Percentiles rank a stretch among this genome's conserved stretches.
Conservation (phyloP, 1,140 invertebrate species). For the Macrotrachela quadricornifera region DNA sequence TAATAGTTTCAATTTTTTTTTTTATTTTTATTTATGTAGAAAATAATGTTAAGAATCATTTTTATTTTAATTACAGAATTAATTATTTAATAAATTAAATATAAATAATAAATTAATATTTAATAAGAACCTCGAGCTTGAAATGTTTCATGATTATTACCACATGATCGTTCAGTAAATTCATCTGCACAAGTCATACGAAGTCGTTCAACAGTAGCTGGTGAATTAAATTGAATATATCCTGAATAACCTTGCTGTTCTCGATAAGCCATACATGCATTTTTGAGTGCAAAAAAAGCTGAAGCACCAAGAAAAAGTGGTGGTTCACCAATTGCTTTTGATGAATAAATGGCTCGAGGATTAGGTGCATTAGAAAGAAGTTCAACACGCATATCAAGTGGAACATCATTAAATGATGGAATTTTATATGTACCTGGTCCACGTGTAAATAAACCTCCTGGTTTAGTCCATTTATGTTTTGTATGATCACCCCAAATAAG, state of each 20-base stretch:
- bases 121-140: no score
- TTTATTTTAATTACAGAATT: no score
- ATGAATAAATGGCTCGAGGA: constrained; percentile 83
- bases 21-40: no score
- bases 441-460: constrained; percentile 52
- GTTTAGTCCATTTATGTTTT: constrained; percentile 48
- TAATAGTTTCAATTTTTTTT: no score
- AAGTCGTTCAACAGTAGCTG: constrained; percentile 7
- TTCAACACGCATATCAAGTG: constrained; percentile 74
- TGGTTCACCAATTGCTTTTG: constrained; percentile 85
- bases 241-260: neutral
- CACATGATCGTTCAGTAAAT: no score
- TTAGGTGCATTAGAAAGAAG: no score
- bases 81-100: no score
- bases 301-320: constrained; percentile 67
- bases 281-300: constrained; percentile 56
- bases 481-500: no score
- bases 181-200: no score
- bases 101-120: no score
- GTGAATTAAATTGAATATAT: constrained; percentile 5
- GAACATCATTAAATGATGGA: constrained; percentile 65
- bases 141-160: no score
- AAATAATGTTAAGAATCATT: no score
- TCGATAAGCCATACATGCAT: neutral
- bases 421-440: constrained; percentile 83